Base-by-base conservation (phyloP, 2,113 vertebrate genomes). In the Misgurnus anguillicaudatus region DNA sequence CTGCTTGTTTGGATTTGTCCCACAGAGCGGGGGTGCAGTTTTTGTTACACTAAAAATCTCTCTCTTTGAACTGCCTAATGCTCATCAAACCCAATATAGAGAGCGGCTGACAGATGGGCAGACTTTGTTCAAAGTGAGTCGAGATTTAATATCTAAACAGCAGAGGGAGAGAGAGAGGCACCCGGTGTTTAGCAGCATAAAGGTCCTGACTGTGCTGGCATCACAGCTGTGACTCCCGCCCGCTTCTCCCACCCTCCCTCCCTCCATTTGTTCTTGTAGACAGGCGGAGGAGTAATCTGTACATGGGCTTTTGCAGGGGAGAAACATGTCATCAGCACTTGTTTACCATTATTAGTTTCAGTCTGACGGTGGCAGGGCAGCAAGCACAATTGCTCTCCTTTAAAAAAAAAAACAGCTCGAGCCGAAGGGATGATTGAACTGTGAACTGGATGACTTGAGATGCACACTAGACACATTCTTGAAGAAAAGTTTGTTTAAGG, bases 131-230 rank as follows among this genome's bases (percentile, higher is more conserved):
- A 87, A 63, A 87, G 89, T 82, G 77, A 19, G 81, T 58, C 74
- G 83, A 87, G 87, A 82, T 86, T 87, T 76, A 89, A 85, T 86
- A 42, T 86, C 85, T 90, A 87, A 93, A 86, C 87, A 88, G 91
- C 86, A 85, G 82, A 82, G 81, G 88, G 78, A 68, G 75, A 75
- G n/a, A 81, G 77, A 85, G 73, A 85, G 74, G 42, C 57, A 10
- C 84, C 85, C 86, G 72, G 86, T 68, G 70, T 78, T 82, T 68
- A 87, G 75, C 80, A 72, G 78, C 68, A 85, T 80, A 86, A 85
- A 86, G 83, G 83, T 78, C 79, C 86, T 87, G 90, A 88, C 79
- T 83, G 80, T 75, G 61, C 72, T 47, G 58, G 73, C 74, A 87
- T 89, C 89, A 81, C 91, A 90, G 89, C 91, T 91, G 91, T 80